These are phyloP conservation scores for Melinaea marsaeus DNA, from an alignment of 2,888 invertebrate genomes.

Conservation along the genomic window DNA sequence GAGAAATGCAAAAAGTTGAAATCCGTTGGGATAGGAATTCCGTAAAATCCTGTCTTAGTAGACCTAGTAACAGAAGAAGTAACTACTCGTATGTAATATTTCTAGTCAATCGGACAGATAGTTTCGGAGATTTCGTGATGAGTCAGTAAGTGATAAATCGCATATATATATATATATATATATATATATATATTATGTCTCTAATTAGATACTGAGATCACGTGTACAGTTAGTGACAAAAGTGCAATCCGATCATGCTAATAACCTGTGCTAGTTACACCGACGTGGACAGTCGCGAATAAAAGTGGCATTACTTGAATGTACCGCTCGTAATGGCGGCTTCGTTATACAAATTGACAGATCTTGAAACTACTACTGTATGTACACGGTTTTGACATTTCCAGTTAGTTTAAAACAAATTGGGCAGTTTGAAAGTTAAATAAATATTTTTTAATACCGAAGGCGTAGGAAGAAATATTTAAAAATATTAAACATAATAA, in stretches of 20 bases:
- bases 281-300: constrained; percentile 25
- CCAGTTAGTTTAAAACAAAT: background rate
- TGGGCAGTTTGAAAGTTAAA: background rate
- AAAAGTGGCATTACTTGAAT: constrained; percentile 16
- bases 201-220: constrained; percentile 17
- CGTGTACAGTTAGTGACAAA: constrained; percentile 33
- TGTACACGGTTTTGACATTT: background rate
- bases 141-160: too few relatives aligned
- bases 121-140: too few relatives aligned
- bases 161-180: too few relatives aligned
- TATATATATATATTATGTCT: background rate
- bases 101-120: too few relatives aligned
- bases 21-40: too few relatives aligned
- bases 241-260: constrained; percentile 48
- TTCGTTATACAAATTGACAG: constrained; percentile 22
- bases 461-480: too few relatives aligned
- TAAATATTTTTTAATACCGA: too few relatives aligned
- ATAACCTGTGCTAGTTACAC: constrained; percentile 46
- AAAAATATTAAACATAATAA: too few relatives aligned
- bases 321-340: constrained; percentile 12
- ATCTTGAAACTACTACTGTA: constrained; percentile 13
- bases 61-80: too few relatives aligned
- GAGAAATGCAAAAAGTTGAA: too few relatives aligned
- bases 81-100: too few relatives aligned
- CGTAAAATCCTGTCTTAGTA: too few relatives aligned